phyloP scores from a whole-genome alignment of 30 jellyfish, hydroid and myxozoan genomes.

The Pelagia noctiluca region DNA sequence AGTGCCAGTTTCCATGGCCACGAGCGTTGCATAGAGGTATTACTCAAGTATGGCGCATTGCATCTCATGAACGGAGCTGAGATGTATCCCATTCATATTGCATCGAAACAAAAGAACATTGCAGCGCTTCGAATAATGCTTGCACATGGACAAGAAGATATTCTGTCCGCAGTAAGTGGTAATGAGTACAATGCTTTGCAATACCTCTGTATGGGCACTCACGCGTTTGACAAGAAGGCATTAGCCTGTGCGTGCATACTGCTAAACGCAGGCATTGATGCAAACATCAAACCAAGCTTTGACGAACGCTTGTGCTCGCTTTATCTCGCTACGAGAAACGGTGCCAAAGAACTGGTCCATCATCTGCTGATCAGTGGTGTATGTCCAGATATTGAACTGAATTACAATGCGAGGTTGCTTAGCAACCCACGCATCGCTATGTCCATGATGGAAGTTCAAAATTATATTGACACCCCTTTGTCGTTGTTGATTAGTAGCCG shows the following conservation, averaged over 20 bases:
- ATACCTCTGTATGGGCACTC: slow-evolving; percentile 83
- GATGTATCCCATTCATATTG: slow-evolving; percentile 74
- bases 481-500: slow-evolving; percentile 66
- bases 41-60: slow-evolving; percentile 76
- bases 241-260: slow-evolving; percentile 89
- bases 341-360: slow-evolving; percentile 82
- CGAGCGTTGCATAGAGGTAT: slow-evolving; percentile 84
- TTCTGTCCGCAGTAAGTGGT: slow-evolving; percentile 37
- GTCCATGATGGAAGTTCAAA: slow-evolving; percentile 56
- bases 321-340: slow-evolving; percentile 84
- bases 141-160: slow-evolving; percentile 46
- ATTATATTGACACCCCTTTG: slow-evolving; percentile 54
- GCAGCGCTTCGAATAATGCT: slow-evolving; percentile 72
- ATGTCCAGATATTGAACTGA: slow-evolving; percentile 38
- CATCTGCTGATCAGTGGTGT: slow-evolving; percentile 71
- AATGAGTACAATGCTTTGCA: slow-evolving; percentile 78
- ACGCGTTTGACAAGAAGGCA: slow-evolving; percentile 68
- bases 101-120: slow-evolving; percentile 75
- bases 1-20: slow-evolving; percentile 81
- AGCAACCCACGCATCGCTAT: slow-evolving; percentile 61
- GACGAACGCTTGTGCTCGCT: slow-evolving; percentile 76
- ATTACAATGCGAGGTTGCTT: slow-evolving; percentile 58
- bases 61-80: slow-evolving; percentile 85
- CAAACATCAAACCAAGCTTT: slow-evolving; percentile 47
- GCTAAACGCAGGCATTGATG: slow-evolving; percentile 85